These are phyloP conservation scores for Dinomys branickii DNA, from an alignment of 2,113 vertebrate species.

Conservation along the genomic window DNA sequence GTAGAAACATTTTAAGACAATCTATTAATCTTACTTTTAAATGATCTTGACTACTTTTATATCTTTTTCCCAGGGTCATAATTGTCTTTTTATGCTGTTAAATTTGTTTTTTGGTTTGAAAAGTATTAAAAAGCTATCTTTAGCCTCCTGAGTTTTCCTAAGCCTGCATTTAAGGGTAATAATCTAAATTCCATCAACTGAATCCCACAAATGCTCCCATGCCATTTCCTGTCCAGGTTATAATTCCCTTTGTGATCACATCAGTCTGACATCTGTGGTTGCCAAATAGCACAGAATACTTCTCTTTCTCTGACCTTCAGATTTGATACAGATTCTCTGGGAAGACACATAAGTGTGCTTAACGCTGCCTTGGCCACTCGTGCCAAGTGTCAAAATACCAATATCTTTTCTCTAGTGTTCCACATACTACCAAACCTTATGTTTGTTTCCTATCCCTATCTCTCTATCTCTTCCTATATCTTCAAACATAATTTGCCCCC, in stretches of 20 bases:
- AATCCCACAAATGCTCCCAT: not conserved
- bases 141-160: not conserved
- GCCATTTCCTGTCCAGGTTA: not conserved
- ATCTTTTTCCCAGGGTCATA: not conserved
- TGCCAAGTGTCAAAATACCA: not conserved
- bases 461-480: not conserved
- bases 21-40: not conserved
- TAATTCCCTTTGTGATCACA: not conserved
- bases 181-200: not conserved
- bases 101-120: not conserved
- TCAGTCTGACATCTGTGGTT: not conserved
- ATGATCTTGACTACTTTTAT: slow-evolving; percentile 7
- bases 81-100: not conserved
- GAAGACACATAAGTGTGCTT: not conserved
- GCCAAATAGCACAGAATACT: not conserved
- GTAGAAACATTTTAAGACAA: not conserved
- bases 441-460: not conserved
- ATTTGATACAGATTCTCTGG: not conserved
- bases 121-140: not conserved
- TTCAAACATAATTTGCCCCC: not conserved
- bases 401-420: not conserved
- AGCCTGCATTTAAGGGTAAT: not conserved
- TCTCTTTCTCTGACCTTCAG: not conserved
- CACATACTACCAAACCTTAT: not conserved
- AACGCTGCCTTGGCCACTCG: not conserved